Percentiles rank a stretch among this genome's conserved stretches.
Conservation (phyloP, 2,113 vertebrate genomes). For the Zosterops pallidus region DNA sequence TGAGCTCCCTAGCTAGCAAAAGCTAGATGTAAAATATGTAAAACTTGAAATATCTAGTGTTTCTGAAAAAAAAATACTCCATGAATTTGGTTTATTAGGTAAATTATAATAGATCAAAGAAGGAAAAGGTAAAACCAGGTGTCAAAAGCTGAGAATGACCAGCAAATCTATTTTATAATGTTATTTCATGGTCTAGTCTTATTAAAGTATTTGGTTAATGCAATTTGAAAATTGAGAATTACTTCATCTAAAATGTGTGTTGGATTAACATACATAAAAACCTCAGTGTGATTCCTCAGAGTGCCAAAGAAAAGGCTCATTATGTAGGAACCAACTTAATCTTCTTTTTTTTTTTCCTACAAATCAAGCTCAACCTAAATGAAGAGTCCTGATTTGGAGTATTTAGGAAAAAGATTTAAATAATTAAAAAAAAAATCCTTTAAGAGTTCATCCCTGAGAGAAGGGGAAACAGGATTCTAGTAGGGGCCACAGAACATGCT, state of each 20-base stretch:
- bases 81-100: slow-evolving; percentile 35
- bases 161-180: slow-evolving; percentile 49
- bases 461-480: not conserved
- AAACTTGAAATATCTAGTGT: slow-evolving; percentile 43
- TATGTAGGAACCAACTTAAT: not conserved
- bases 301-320: not conserved
- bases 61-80: slow-evolving; percentile 18
- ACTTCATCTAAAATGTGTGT: not conserved
- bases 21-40: slow-evolving; percentile 59
- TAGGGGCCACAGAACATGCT: not conserved
- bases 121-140: slow-evolving; percentile 32
- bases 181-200: slow-evolving; percentile 17
- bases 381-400: not conserved
- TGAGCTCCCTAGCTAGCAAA: slow-evolving; percentile 63
- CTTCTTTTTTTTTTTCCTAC: not conserved
- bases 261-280: not conserved
- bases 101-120: slow-evolving; percentile 50
- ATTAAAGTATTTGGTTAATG: slow-evolving; percentile 35
- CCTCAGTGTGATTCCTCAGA: not conserved
- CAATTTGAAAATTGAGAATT: slow-evolving; percentile 35
- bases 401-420: not conserved
- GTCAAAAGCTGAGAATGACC: slow-evolving; percentile 49
- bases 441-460: not conserved
- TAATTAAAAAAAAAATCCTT: not conserved
- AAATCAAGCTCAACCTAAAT: not conserved